Base-by-base conservation (phyloP, 2,797 vertebrate genomes). In the Epinephelus coioides region DNA sequence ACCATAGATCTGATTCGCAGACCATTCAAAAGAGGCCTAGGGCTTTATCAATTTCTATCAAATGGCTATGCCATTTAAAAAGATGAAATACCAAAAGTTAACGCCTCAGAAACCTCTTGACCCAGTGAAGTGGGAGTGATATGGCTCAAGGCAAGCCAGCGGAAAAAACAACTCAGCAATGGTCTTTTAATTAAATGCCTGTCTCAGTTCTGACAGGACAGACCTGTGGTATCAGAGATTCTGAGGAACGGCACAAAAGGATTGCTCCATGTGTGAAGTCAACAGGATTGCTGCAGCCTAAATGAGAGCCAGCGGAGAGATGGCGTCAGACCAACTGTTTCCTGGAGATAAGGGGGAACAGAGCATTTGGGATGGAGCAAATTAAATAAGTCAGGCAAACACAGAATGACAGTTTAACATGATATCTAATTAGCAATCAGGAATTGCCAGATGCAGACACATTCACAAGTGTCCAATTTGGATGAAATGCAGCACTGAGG, bases 291-390 rank as follows among this genome's bases (percentile, higher is more conserved):
- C 85, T 62, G 49, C 79, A 77, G 49, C 73, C 78, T 78, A 87
- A 92, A 88, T 71, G 85, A 91, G 86, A 87, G 86, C 55, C 89
- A 73, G 87, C 30, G 34, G 84, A 86, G 85, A 85, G 85, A 92
- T 93, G 93, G 92, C 92, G 77, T 74, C 83, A 57, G 86, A 81
- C 91, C 93, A 92, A 94, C 92, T 95, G 94, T 91, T 93, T 93
- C 86, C 76, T 55, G 63, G 87, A 92, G 95, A 96, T 94, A 95
- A 94, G 88, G 65, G 80, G 67, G 69, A 86, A 85, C 71, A 46
- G 84, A 89, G 76, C 84, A 62, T 91, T 90, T 88, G 89, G 85
- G 78, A 89, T 82, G 77, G 79, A 82, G 82, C 69, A 81, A 89
- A 94, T 93, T 76, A 91, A 94, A 93, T 86, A 90, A 91, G 73